Conservation (phyloP, 2,888 invertebrate genomes). For the Dasypogon diadema region DNA sequence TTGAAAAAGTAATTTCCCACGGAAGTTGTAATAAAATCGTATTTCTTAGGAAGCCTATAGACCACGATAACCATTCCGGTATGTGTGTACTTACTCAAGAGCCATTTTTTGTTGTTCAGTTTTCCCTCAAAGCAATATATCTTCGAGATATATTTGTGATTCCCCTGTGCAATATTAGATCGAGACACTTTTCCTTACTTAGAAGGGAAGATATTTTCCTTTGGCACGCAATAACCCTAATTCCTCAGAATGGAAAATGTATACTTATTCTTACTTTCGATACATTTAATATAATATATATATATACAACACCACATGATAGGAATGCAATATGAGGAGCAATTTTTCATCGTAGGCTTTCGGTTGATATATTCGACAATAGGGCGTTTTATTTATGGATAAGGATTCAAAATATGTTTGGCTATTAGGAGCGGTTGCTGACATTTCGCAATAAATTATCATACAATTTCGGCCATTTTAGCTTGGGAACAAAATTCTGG, state of each 20-base stretch:
- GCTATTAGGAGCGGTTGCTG: constrained; percentile 49
- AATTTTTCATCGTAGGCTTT: constrained; percentile 52
- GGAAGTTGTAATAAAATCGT: constrained; percentile 4
- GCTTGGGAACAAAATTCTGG: constrained; percentile 22
- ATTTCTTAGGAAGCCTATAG: background rate
- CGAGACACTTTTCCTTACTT: constrained; percentile 1
- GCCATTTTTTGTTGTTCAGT: background rate
- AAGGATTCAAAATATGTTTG: constrained; percentile 54
- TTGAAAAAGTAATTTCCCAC: constrained; percentile 41
- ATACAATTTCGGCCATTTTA: constrained; percentile 42
- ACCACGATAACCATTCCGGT: background rate
- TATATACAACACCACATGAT: background rate
- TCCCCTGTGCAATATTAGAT: constrained; percentile 38
- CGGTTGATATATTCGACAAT: constrained; percentile 47
- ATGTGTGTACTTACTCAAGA: background rate
- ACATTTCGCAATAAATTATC: constrained; percentile 54
- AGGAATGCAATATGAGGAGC: constrained; percentile 23
- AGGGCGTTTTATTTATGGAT: constrained; percentile 55
- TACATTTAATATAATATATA: too few species aligned
- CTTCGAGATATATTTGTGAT: constrained; percentile 12
- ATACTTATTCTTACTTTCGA: background rate
- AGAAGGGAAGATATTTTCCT: constrained; percentile 30
- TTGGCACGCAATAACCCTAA: constrained; percentile 15
- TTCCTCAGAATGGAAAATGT: background rate
- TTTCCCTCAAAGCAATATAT: constrained; percentile 36